These are phyloP conservation scores for Ennomos erosarius DNA, from an alignment of 2,888 invertebrate genomes.

Conservation along the genomic window DNA sequence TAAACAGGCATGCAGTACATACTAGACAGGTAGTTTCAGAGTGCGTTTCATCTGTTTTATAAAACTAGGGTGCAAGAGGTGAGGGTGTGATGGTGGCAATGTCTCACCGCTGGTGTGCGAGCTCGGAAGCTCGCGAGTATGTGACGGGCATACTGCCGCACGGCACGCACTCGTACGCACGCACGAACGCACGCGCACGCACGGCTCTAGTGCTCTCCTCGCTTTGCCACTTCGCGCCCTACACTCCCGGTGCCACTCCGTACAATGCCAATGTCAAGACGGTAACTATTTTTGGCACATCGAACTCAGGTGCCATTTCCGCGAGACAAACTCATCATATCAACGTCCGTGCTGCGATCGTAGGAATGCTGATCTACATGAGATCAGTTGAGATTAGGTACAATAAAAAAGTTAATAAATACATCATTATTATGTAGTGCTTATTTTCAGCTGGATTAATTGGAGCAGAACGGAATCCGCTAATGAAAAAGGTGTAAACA, in stretches of 20 bases:
- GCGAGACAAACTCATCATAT: conserved; percentile 23
- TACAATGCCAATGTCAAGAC: conserved; percentile 62
- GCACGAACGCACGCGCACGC: conserved; percentile 7
- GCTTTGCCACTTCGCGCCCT: conserved; percentile 13
- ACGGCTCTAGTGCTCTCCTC: conserved; percentile 1
- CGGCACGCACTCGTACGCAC: conserved; percentile 7
- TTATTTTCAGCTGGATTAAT: too few relatives aligned
- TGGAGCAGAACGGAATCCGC: too few relatives aligned
- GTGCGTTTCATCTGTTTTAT: too few relatives aligned
- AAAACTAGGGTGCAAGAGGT: neutral
- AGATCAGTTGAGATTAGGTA: too few relatives aligned
- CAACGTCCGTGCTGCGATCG: neutral
- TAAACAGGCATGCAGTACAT: too few relatives aligned
- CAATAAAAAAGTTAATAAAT: too few relatives aligned
- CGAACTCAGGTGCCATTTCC: conserved; percentile 47
- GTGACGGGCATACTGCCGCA: conserved; percentile 58
- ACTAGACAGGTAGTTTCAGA: too few relatives aligned
- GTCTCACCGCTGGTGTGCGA: conserved; percentile 20
- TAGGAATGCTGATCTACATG: too few relatives aligned
- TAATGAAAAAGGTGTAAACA: too few relatives aligned
- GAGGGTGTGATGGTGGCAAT: neutral
- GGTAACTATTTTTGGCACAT: conserved; percentile 53
- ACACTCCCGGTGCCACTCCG: conserved; percentile 26
- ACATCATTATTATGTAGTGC: too few relatives aligned
- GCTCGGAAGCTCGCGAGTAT: conserved; percentile 59